These are phyloP conservation scores for Aplysia californica DNA, from an alignment of 1,140 invertebrate species.

Conservation along the genomic window DNA sequence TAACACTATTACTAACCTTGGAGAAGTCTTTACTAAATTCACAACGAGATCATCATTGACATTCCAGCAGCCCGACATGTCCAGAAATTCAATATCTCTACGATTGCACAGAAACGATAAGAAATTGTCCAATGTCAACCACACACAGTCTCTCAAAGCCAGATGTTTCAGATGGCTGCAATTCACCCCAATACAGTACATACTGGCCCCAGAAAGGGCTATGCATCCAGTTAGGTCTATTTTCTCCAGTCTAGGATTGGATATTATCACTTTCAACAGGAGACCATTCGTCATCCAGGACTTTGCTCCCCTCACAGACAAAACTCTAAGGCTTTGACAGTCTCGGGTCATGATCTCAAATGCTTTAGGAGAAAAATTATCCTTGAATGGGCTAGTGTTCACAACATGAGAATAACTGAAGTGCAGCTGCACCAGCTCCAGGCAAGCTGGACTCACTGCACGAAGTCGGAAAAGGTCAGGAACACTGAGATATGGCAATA, in stretches of 20 bases:
- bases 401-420: conserved; percentile 43
- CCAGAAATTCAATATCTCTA: conserved; percentile 53
- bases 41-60: conserved; percentile 59
- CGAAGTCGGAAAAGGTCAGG: conserved; percentile 47
- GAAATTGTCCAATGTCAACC: conserved; percentile 58
- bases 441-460: conserved; percentile 34
- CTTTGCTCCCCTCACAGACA: conserved; percentile 61
- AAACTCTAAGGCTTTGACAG: conserved; percentile 35
- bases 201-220: conserved; percentile 47
- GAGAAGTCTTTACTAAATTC: conserved; percentile 49
- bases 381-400: conserved; percentile 41
- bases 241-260: conserved; percentile 47
- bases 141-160: conserved; percentile 60
- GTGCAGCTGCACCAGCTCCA: conserved; percentile 42
- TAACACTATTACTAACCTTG: conserved; percentile 49
- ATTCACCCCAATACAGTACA: conserved; percentile 53
- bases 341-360: conserved; percentile 49
- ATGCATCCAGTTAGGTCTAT: conserved; percentile 61
- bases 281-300: conserved; percentile 59
- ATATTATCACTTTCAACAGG: conserved; percentile 54
- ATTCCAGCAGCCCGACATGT: conserved; percentile 67
- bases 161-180: conserved; percentile 49
- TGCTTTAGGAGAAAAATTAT: conserved; percentile 38
- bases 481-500: conserved; percentile 45
- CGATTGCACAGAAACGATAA: conserved; percentile 51